These are phyloP conservation scores for Anagrus nilaparvatae DNA, from an alignment of 1,140 invertebrate genomes.

Conservation along the genomic window DNA sequence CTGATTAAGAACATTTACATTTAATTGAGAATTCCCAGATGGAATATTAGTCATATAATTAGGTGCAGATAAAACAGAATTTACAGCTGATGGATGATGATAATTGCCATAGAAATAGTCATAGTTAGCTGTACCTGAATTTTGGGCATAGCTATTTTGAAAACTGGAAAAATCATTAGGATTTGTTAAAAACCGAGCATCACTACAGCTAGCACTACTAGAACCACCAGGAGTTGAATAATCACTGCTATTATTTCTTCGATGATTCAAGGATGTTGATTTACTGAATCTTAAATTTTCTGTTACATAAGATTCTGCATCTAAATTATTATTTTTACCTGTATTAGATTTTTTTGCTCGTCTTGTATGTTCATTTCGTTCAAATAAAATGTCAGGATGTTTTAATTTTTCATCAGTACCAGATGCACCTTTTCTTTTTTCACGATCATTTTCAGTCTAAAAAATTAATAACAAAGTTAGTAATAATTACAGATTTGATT, in stretches of 20 bases:
- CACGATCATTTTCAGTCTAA: too few species aligned
- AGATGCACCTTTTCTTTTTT: too few species aligned
- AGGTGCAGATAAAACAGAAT: constrained; percentile 18
- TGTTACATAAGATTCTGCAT: constrained; percentile 33
- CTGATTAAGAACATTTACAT: constrained; percentile 28
- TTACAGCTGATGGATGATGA: too few species aligned
- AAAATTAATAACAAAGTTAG: too few species aligned
- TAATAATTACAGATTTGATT: too few species aligned
- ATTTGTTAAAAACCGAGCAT: constrained; percentile 40
- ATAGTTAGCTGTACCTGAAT: constrained; percentile 40
- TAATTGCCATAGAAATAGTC: constrained; percentile 38
- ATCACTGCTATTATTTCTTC: constrained; percentile 34
- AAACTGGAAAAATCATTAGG: constrained; percentile 39
- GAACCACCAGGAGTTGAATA: constrained; percentile 44
- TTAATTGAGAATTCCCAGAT: constrained; percentile 25
- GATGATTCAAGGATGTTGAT: constrained; percentile 17
- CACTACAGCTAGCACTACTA: constrained; percentile 31
- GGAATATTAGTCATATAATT: constrained; percentile 31
- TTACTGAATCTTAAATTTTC: constrained; percentile 37
- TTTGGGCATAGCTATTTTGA: too few species aligned
- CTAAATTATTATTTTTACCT: too few species aligned
- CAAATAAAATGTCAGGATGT: too few species aligned
- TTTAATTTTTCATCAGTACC: too few species aligned
- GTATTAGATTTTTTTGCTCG: too few species aligned
- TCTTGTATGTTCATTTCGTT: too few species aligned